Evolutionary conservation across 1,140 invertebrate genomes (phyloP).

Genomic region (Formica selysi): DNA sequence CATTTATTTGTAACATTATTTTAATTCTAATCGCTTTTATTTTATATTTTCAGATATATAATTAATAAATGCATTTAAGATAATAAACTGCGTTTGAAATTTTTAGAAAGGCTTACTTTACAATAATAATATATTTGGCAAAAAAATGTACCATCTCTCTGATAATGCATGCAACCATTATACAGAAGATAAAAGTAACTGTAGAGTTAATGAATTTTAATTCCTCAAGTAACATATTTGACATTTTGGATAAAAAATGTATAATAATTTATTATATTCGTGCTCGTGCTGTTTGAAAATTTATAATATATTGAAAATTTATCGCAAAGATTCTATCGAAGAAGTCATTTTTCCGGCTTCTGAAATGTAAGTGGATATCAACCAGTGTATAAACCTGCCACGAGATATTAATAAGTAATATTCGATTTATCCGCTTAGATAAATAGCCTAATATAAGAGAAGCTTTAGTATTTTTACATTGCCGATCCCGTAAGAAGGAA

Average conservation of each 20-base stretch:
- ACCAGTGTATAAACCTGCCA: neutral
- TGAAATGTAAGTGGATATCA: neutral
- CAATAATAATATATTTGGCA: neutral
- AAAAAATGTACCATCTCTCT: neutral
- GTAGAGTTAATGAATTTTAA: neutral
- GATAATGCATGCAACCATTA: neutral
- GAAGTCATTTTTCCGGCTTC: neutral
- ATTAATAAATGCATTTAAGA: neutral
- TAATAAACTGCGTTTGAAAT: neutral
- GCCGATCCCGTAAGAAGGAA: conserved; percentile 16
- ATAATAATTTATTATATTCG: neutral
- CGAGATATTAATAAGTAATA: conserved; percentile 23
- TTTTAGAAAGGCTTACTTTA: neutral
- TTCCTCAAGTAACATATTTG: neutral
- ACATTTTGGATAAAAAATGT: neutral
- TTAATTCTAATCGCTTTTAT: neutral
- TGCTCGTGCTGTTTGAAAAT: neutral
- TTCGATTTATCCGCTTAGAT: conserved; percentile 44
- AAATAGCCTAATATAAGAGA: conserved; percentile 15
- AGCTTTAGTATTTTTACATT: conserved; percentile 37
- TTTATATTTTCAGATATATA: neutral
- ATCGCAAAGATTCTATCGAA: neutral
- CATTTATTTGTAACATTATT: neutral
- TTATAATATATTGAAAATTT: neutral
- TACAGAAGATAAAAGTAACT: neutral